Evolutionary conservation across 2,888 invertebrate species (phyloP).

Genomic region (Cerastoderma edule): DNA sequence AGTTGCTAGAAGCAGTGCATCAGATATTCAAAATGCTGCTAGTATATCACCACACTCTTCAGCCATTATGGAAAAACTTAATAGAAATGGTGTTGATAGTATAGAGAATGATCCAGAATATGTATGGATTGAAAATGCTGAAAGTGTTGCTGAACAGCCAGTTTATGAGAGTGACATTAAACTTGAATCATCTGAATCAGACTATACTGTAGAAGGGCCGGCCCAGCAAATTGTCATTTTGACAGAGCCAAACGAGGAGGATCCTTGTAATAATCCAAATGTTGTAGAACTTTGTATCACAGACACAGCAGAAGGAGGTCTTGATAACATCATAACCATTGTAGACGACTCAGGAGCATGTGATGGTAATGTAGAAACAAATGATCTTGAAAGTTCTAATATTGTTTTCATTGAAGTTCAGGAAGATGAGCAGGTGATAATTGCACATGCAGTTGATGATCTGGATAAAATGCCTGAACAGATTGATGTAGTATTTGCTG

Average conservation of each 20-base stretch:
- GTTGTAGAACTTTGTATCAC: slow-evolving; percentile 15
- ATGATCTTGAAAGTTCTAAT: slow-evolving; percentile 4
- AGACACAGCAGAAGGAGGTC: background rate
- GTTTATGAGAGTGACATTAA: too few species aligned
- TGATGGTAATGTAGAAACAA: background rate
- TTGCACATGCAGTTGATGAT: background rate
- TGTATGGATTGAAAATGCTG: slow-evolving; percentile 39
- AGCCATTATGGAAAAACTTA: background rate
- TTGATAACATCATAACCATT: slow-evolving; percentile 9
- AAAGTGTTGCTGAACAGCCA: slow-evolving; percentile 24
- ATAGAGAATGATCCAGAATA: slow-evolving; percentile 11
- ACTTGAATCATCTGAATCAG: too few species aligned
- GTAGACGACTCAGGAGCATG: background rate
- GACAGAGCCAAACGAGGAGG: slow-evolving; percentile 1
- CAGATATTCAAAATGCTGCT: too few species aligned
- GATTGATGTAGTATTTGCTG: too few species aligned
- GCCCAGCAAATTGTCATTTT: slow-evolving; percentile 9
- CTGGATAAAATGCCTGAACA: background rate
- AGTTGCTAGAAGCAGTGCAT: too few species aligned
- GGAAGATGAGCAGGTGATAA: slow-evolving; percentile 9
- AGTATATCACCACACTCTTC: too few species aligned
- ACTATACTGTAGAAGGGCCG: too few species aligned
- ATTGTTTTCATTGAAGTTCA: slow-evolving; percentile 14
- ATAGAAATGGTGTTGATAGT: background rate
- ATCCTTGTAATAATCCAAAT: background rate